Evolutionary conservation across 2,888 invertebrate genomes (phyloP), one percentile per base, ranked within the genome.

Genomic region (Oeneis ivallda): DNA sequence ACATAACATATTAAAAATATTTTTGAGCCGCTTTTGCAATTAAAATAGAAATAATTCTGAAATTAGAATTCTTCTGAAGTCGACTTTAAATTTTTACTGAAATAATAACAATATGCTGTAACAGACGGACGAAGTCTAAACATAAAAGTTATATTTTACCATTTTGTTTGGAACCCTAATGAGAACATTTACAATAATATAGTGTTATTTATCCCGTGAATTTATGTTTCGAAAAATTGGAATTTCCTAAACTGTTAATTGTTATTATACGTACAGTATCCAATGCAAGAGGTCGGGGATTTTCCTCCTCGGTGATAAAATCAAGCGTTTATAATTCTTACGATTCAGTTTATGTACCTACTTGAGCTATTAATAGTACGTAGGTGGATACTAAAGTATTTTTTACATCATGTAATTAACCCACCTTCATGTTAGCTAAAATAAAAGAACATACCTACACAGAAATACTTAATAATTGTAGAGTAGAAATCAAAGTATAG

Each of bases 241-340:
- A 50, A 26, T 26, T 26, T 50, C 19, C 13, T 47, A 9, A 47
- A 47, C 6, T 26, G 50, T 50, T 26, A 26, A 26, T 26, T 26
- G 5, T 26, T 26, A 26, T 26, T 1, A 26, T 26, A 4, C 10
- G 11, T 53, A 41, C 54, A 57, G 19, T 43, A 41, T 17, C 43
- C 13, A 17, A 43, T n/a, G 45, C 57, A 58, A 47, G 17, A 37
- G 17, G 34, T 58, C 47, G 58, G 58, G 58, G 47, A 58, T 58
- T 58, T 58, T 58, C 58, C 58, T 58, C 11, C 45, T 47, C 19
- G 32, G 45, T 15, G 58, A 58, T 47, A 58, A 58, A 32, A 34
- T 47, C 45, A 45, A 58, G 45, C 47, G 47, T 32, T 58, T 34
- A 47, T 47, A 15, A 45, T 32, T 19, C 47, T 47, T 32, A 45